Evolutionary conservation across 2,113 vertebrate genomes (phyloP), one percentile per base, ranked within the genome.

Genomic region (Dascyllus trimaculatus): DNA sequence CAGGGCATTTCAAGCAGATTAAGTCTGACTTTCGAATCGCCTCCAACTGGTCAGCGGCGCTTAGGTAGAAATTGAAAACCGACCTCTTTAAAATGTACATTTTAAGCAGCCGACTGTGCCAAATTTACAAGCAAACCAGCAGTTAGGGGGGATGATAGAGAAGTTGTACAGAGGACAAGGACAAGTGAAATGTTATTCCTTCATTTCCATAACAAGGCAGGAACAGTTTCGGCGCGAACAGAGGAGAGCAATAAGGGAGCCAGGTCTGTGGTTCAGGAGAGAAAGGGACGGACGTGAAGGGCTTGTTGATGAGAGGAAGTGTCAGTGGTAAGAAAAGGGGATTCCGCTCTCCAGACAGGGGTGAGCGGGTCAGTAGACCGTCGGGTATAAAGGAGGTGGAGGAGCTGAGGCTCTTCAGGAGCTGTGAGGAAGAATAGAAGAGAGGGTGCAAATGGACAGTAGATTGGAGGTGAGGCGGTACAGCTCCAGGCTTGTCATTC

Each of bases 221-320:
- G 25, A 46, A 35, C 38, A 52, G 71, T 63, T 76, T 19, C 53
- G 21, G 72, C 4, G 13, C 43, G 21, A 26, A 22, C 38, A 70
- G 71, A 49, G 26, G 61, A 64, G 29, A 48, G 56, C 52, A 45
- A 32, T 13, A 5, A 64, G 64, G 52, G 51, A 69, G 78, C 1
- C 6, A 40, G 63, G 18, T 15, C 48, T 52, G 65, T 52, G 61
- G 53, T 52, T 64, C 38, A 24, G 62, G 22, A 48, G 48, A 59
- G 74, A 53, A 45, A 71, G 19, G 24, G 45, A n/a, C 2, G 1
- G n/a, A 74, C 67, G 75, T 84, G 83, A 53, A 8, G n/a, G 0
- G 69, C 22, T 51, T 86, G 56, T 68, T 38, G 54, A 88, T 73
- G 69, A 65, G 75, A 45, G 17, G 63, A 59, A 5, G 59, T 35